A percentile compares a stretch with the other conserved stretches of the same genome.
Conservation (phyloP, 1,140 invertebrate species). For the Leptoteleia sp. region DNA sequence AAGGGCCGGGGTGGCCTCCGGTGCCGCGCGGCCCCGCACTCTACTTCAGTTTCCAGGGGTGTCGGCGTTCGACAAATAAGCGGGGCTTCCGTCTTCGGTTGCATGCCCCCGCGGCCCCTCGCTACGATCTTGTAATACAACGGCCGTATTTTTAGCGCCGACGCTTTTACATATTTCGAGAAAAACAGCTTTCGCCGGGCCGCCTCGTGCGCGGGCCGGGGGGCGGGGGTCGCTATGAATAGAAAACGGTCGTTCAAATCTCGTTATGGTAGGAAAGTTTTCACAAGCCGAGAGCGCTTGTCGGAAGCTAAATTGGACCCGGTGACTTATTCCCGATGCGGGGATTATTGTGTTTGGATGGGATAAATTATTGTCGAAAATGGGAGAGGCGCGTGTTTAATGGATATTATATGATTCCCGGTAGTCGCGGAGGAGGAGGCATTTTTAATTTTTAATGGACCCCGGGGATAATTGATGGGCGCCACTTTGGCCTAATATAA, state of each 20-base stretch:
- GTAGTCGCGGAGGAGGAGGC: constrained; percentile 4
- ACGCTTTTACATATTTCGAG: constrained; percentile 76
- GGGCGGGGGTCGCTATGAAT: constrained; percentile 72
- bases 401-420: constrained; percentile 26
- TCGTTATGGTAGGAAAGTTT: constrained; percentile 67
- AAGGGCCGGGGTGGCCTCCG: constrained; percentile 61
- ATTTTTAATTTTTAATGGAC: constrained; percentile 53
- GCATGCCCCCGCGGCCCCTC: constrained; percentile 41
- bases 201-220: background rate
- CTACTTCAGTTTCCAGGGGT: constrained; percentile 73
- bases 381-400: constrained; percentile 22
- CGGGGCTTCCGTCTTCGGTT: constrained; percentile 77
- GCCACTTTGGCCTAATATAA: constrained; percentile 23
- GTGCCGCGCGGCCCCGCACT: constrained; percentile 77
- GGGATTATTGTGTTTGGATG: constrained; percentile 40
- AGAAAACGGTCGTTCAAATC: constrained; percentile 61
- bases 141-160: constrained; percentile 72
- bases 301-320: constrained; percentile 53
- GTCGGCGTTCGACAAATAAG: constrained; percentile 79
- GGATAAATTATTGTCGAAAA: constrained; percentile 41
- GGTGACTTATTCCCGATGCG: constrained; percentile 23
- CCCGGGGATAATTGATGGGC: constrained; percentile 33
- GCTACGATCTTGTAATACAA: too few species aligned
- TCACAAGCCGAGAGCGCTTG: constrained; percentile 33
- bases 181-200: constrained; percentile 70